These are phyloP conservation scores for Cryptocheilus praepositus DNA, from an alignment of 2,888 invertebrate species.

Conservation along the genomic window DNA sequence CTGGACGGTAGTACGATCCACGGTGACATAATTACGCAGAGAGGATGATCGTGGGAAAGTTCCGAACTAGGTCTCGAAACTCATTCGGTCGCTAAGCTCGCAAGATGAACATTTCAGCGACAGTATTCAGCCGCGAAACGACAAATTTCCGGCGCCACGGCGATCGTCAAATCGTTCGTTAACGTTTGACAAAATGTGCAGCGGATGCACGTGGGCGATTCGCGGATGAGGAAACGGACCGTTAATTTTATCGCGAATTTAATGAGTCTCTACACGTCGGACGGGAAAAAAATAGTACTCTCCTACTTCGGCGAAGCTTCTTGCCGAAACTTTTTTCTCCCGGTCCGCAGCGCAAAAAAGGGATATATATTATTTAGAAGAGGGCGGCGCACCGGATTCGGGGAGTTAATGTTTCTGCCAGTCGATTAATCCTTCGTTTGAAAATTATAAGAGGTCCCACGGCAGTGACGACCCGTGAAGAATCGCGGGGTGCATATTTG, in stretches of 20 bases:
- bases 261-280: not conserved
- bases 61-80: too few relatives aligned
- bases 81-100: too few relatives aligned
- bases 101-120: not conserved
- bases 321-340: slow-evolving; percentile 41
- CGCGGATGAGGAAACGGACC: too few relatives aligned
- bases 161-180: too few relatives aligned
- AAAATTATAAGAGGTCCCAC: slow-evolving; percentile 62
- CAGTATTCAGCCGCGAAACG: too few relatives aligned
- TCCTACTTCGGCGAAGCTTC: slow-evolving; percentile 13
- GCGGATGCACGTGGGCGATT: too few relatives aligned
- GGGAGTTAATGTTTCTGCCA: slow-evolving; percentile 60
- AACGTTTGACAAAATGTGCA: too few relatives aligned
- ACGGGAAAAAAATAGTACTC: not conserved
- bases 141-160: too few relatives aligned
- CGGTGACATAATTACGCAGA: too few relatives aligned
- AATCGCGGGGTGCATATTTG: slow-evolving; percentile 61
- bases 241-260: not conserved
- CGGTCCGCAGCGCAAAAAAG: slow-evolving; percentile 37
- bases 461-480: slow-evolving; percentile 56
- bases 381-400: slow-evolving; percentile 52
- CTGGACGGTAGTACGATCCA: too few relatives aligned
- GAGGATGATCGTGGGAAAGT: too few relatives aligned
- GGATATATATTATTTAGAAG: slow-evolving; percentile 53
- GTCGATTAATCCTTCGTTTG: slow-evolving; percentile 66